Conservation (phyloP, 2,888 invertebrate genomes). For the Drosophila anomalata region DNA sequence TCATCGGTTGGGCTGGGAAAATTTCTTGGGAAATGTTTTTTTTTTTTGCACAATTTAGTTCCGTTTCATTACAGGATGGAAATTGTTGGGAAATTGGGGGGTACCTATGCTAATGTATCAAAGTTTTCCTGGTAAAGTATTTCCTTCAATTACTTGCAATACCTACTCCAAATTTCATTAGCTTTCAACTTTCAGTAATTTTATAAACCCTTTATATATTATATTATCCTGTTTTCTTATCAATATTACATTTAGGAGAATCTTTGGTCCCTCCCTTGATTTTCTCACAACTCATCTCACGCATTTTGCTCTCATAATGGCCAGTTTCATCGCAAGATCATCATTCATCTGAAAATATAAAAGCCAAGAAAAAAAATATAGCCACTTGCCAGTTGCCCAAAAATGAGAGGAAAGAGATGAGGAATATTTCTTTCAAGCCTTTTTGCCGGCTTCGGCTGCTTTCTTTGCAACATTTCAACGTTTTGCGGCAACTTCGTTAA, state of each 20-base stretch:
- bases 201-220: background rate
- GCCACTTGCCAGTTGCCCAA: constrained; percentile 29
- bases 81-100: constrained; percentile 7
- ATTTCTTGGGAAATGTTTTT: constrained; percentile 9
- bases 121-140: background rate
- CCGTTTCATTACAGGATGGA: constrained; percentile 20
- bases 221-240: background rate
- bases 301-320: constrained; percentile 22
- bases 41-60: constrained; percentile 1
- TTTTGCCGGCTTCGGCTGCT: constrained; percentile 64
- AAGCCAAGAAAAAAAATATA: constrained; percentile 8
- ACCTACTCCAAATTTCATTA: background rate
- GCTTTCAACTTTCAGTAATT: background rate
- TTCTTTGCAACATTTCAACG: constrained; percentile 76
- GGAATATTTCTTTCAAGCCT: constrained; percentile 45
- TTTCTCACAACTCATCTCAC: constrained; percentile 2
- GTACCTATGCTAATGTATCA: background rate
- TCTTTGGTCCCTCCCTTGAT: background rate
- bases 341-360: constrained; percentile 15
- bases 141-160: background rate
- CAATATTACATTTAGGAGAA: background rate
- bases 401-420: constrained; percentile 31
- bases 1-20: constrained; percentile 11
- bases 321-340: constrained; percentile 27
- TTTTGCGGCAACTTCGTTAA: constrained; percentile 69